Conservation (phyloP, 2,888 invertebrate genomes). For the Colletes collaris region DNA sequence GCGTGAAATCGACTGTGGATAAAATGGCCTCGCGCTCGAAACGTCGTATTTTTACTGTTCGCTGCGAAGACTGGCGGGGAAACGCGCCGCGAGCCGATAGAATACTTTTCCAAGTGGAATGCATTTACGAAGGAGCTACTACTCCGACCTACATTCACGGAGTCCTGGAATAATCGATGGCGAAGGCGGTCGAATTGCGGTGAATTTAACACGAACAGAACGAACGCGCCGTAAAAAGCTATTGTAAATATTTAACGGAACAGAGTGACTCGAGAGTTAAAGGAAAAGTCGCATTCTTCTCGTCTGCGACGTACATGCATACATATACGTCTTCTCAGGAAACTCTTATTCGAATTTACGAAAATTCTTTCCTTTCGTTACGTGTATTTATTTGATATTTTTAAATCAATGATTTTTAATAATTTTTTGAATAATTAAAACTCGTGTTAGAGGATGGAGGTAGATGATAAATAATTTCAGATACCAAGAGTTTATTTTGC, state of each 20-base stretch:
- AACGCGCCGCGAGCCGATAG: neutral
- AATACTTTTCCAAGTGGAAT: constrained; percentile 5
- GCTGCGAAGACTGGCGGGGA: neutral
- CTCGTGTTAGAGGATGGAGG: too few species aligned
- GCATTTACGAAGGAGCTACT: constrained; percentile 7
- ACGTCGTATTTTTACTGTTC: neutral
- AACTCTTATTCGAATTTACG: too few species aligned
- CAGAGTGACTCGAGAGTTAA: too few species aligned
- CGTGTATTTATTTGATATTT: too few species aligned
- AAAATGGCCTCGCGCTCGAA: constrained; percentile 5
- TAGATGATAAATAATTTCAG: too few species aligned
- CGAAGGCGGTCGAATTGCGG: constrained; percentile 13
- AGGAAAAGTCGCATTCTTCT: too few species aligned
- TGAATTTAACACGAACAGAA: neutral
- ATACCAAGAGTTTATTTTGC: too few species aligned
- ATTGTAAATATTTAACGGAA: neutral
- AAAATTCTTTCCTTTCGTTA: too few species aligned
- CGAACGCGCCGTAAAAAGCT: neutral
- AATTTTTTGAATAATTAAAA: too few species aligned
- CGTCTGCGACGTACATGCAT: too few species aligned
- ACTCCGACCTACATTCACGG: constrained; percentile 16
- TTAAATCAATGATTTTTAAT: too few species aligned
- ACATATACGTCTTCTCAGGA: too few species aligned
- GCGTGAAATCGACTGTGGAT: constrained; percentile 1
- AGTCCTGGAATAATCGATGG: constrained; percentile 22